These are phyloP conservation scores for Siniperca undulata DNA, from an alignment of 2,797 vertebrate species.

Conservation along the genomic window DNA sequence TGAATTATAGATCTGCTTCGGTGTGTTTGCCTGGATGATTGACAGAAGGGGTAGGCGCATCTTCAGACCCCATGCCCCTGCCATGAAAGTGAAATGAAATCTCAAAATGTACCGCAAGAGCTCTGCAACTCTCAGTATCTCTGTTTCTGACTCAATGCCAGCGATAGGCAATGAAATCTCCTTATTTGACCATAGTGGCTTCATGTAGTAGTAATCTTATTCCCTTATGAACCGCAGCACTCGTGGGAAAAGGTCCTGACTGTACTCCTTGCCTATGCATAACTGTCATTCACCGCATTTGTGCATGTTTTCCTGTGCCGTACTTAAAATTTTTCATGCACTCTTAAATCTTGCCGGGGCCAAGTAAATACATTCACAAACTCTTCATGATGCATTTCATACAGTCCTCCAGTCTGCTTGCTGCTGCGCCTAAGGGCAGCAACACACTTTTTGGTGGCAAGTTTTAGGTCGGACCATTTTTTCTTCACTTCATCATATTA, in stretches of 20 bases:
- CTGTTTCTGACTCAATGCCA: conserved; percentile 73
- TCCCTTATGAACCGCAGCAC: conserved; percentile 56
- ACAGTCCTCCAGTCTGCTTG: neutral
- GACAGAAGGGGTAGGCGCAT: conserved; percentile 83
- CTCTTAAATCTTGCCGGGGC: conserved; percentile 41
- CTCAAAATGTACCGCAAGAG: conserved; percentile 76
- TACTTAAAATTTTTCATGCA: conserved; percentile 38
- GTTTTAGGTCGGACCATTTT: too few relatives aligned
- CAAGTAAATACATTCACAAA: conserved; percentile 41
- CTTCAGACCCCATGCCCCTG: conserved; percentile 80
- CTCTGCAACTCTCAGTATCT: conserved; percentile 75
- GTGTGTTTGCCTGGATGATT: conserved; percentile 82
- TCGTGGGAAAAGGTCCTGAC: conserved; percentile 67
- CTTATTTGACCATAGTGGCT: conserved; percentile 72
- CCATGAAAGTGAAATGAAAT: conserved; percentile 82
- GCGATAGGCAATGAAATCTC: conserved; percentile 69
- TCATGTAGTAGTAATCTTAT: conserved; percentile 63
- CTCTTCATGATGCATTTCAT: conserved; percentile 22
- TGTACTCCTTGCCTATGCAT: conserved; percentile 37
- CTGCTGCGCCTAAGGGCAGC: too few relatives aligned
- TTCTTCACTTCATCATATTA: too few relatives aligned
- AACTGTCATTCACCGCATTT: conserved; percentile 62
- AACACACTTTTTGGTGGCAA: too few relatives aligned
- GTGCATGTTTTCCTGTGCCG: conserved; percentile 53
- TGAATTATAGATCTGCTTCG: conserved; percentile 85